Evolutionary conservation across 2,797 vertebrate genomes (phyloP), one percentile per base, ranked within the genome.

Genomic region (Eidolon dupreanum): DNA sequence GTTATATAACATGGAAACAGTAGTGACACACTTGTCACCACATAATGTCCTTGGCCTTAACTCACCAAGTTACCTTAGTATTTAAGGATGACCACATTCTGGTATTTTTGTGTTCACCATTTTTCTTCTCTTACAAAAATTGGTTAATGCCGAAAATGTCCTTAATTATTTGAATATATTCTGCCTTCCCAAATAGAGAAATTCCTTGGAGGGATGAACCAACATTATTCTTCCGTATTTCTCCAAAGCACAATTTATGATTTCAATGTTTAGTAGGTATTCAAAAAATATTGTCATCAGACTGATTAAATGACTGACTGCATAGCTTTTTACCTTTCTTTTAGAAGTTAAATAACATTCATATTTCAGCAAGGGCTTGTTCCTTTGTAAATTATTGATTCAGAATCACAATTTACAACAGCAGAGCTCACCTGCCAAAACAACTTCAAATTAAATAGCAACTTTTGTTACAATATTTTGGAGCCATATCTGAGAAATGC

Each of bases 371-470:
- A 87, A 84, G 94, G 53, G 38, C 59, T 96, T 93, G 70, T 83
- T 94, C 78, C 36, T 90, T 53, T 53, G 65, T 87, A 95, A 95
- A 94, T 97, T 85, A 92, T 24, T 94, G 85, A 97, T 90, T 96
- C 74, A 87, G 74, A 94, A 95, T 96, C 33, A 77, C 78, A 95
- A 93, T 90, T 94, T 96, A 92, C 16, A 92, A 94, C 2, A 95
- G 74, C 66, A 71, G 63, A 91, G 81, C 93, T 95, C 85, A 97
- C 96, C 95, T 97, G 96, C 88, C 96, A 97, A 94, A 97, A 97
- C 81, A 93, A 74, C 79, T 94, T 95, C 92, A 94, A 93, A 92
- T 97, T 96, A 97, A 97, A 97, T 84, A 91, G 90, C 43, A 95
- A 97, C 82, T 97, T 96, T 96, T 93, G 90, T 97, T 97, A 95